A percentile compares a stretch with the other conserved stretches of the same genome.
Evolutionary conservation across 2,797 vertebrate species (phyloP).

Genomic region (Chrysocyon brachyurus): DNA sequence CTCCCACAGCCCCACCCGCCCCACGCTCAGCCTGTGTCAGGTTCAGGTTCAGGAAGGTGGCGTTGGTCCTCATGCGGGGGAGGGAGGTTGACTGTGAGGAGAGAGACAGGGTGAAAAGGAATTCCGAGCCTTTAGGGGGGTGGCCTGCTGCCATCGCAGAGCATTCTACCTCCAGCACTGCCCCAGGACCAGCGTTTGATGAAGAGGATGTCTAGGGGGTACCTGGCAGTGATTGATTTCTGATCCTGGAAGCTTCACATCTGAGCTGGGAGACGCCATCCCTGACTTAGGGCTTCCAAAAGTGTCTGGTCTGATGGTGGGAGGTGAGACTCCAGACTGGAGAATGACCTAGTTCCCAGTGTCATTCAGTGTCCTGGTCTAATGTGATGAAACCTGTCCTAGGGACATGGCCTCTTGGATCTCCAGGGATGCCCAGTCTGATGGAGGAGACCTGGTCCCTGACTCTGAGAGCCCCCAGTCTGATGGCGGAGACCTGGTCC

Average conservation of each 20-base stretch:
- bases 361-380: not conserved
- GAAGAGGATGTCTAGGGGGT: not conserved
- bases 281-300: not conserved
- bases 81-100: conserved; percentile 75
- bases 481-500: not conserved
- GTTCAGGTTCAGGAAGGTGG: conserved; percentile 59
- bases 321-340: not conserved
- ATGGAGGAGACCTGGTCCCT: not conserved
- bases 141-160: not conserved
- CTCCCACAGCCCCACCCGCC: not conserved
- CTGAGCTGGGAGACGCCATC: not conserved
- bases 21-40: conserved; percentile 72
- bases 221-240: not conserved
- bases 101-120: conserved; percentile 71
- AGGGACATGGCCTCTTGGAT: not conserved
- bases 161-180: not conserved
- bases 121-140: rapidly evolving
- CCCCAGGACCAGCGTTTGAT: not conserved
- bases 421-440: not conserved
- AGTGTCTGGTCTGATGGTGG: not conserved
- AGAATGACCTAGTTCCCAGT: not conserved
- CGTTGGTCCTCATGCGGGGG: conserved; percentile 67
- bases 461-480: not conserved
- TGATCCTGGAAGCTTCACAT: not conserved
- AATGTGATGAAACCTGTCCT: not conserved